phyloP scores from a whole-genome alignment of 1,140 invertebrate genomes.

The Caenorhabditis brenneri region DNA sequence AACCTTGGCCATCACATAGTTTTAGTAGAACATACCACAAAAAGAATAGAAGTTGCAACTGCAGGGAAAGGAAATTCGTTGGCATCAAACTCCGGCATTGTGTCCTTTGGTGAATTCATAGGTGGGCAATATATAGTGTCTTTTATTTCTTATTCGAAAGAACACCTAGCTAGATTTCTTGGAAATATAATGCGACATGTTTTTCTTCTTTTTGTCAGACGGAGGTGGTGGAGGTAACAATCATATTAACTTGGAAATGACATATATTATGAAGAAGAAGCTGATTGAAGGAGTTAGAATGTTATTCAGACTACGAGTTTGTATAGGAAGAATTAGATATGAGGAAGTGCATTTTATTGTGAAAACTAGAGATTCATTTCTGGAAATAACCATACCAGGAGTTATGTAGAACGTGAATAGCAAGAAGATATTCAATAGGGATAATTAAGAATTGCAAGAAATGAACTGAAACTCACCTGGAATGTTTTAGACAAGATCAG shows the following conservation, averaged over 20 bases:
- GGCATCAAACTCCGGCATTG: background rate
- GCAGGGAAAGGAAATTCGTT: background rate
- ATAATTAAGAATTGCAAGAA: too few species aligned
- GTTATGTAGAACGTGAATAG: too few species aligned
- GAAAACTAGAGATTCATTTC: too few species aligned
- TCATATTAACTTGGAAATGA: background rate
- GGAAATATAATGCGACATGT: background rate
- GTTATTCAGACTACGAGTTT: too few species aligned
- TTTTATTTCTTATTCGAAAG: background rate
- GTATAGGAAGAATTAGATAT: too few species aligned
- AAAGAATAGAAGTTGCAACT: background rate
- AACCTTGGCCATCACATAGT: background rate
- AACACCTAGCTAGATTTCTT: background rate
- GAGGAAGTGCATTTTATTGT: too few species aligned
- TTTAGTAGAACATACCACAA: background rate
- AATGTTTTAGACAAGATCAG: too few species aligned
- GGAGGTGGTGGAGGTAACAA: background rate
- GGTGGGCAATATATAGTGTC: background rate
- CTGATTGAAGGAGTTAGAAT: too few species aligned
- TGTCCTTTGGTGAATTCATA: background rate
- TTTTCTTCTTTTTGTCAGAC: background rate
- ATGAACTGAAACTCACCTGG: too few species aligned
- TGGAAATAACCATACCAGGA: too few species aligned
- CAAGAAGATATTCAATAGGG: too few species aligned
- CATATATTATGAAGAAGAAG: too few species aligned